Conservation (phyloP, 1,140 invertebrate species). For the Chlorops oryzae region DNA sequence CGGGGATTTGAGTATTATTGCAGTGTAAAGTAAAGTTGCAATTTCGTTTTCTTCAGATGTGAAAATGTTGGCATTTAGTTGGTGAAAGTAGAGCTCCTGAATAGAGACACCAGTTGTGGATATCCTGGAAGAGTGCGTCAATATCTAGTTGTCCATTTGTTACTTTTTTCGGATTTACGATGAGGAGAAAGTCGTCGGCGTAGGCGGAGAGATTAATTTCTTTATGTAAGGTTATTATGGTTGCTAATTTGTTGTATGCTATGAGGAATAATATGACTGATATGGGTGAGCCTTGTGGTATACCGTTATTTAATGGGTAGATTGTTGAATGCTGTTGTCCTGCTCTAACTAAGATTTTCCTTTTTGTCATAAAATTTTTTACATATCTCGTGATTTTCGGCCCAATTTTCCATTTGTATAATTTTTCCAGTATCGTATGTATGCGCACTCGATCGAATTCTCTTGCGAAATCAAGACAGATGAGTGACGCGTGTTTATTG, state of each 20-base stretch:
- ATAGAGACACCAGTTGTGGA: slow-evolving; percentile 12
- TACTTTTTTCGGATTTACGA: slow-evolving; percentile 5
- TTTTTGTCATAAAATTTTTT: slow-evolving; percentile 13
- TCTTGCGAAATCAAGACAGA: slow-evolving; percentile 15
- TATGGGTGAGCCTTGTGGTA: slow-evolving; percentile 16
- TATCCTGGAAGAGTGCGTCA: slow-evolving; percentile 8
- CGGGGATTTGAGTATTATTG: slow-evolving; percentile 13
- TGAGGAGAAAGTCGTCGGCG: slow-evolving; percentile 15
- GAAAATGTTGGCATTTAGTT: slow-evolving; percentile 17
- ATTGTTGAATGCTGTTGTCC: not conserved
- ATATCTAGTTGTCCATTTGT: slow-evolving; percentile 14
- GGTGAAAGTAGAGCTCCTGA: slow-evolving; percentile 11
- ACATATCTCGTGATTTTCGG: slow-evolving; percentile 13
- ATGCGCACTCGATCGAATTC: slow-evolving; percentile 15
- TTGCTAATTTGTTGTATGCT: slow-evolving; percentile 13
- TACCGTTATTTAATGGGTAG: slow-evolving; percentile 10
- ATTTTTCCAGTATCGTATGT: slow-evolving; percentile 13
- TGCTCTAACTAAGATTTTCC: slow-evolving; percentile 11
- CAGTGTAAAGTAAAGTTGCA: slow-evolving; percentile 8
- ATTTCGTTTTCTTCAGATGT: slow-evolving; percentile 16
- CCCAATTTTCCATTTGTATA: slow-evolving; percentile 13
- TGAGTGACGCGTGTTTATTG: slow-evolving; percentile 12
- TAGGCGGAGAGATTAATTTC: slow-evolving; percentile 11
- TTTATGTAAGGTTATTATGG: slow-evolving; percentile 4
- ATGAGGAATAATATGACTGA: slow-evolving; percentile 16